A percentile compares a stretch with the other conserved stretches of the same genome.
Evolutionary conservation across 2,888 invertebrate genomes (phyloP).

Genomic region (Rotaria macrura): DNA sequence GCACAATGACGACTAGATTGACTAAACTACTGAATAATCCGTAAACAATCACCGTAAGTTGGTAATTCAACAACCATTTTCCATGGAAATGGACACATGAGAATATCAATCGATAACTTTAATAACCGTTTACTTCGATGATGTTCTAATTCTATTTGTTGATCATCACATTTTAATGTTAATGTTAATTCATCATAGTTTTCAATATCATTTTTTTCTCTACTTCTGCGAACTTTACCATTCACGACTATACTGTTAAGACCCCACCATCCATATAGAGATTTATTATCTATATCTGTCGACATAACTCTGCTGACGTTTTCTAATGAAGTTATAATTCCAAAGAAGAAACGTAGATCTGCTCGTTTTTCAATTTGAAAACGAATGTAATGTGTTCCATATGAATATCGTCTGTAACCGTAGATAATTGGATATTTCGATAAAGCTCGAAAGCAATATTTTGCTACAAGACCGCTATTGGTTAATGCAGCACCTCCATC

Average conservation of each 20-base stretch:
- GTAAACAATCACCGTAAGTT: neutral
- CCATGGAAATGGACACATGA: neutral
- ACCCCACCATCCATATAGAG: neutral
- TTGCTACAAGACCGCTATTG: neutral
- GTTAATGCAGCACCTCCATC: neutral
- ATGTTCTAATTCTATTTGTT: neutral
- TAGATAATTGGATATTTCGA: neutral
- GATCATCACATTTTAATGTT: neutral
- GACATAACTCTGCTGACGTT: neutral
- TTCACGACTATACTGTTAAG: neutral
- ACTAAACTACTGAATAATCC: neutral
- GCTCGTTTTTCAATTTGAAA: neutral
- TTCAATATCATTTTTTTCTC: neutral
- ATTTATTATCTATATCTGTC: neutral
- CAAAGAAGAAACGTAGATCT: neutral
- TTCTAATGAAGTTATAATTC: neutral
- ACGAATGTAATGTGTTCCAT: neutral
- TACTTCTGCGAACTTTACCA: neutral
- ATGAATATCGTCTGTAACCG: neutral
- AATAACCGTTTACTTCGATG: neutral
- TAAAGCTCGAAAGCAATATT: neutral
- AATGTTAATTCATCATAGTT: neutral
- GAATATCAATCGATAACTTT: neutral
- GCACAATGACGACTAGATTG: too few species aligned
- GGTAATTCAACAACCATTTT: neutral